phyloP scores from a whole-genome alignment of 2,888 invertebrate genomes.

The Drosophila emarginata region DNA sequence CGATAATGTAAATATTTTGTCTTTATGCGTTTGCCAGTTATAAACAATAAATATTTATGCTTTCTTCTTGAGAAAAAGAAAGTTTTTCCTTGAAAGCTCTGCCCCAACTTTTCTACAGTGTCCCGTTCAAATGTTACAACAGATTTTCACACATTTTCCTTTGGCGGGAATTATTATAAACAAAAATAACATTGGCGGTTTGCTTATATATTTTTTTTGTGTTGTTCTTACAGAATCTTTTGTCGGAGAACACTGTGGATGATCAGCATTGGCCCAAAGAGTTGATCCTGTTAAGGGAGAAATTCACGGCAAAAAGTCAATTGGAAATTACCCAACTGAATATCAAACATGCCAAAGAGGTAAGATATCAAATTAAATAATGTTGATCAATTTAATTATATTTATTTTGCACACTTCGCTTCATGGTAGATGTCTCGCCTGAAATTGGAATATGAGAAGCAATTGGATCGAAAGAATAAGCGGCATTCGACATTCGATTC shows the following conservation, averaged over 20 bases:
- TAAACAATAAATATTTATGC: slow-evolving; percentile 66
- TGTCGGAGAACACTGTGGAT: slow-evolving; percentile 87
- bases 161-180: not conserved
- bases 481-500: slow-evolving; percentile 82
- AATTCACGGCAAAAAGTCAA: slow-evolving; percentile 87
- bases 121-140: slow-evolving; percentile 41
- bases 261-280: slow-evolving; percentile 90
- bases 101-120: slow-evolving; percentile 15
- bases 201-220: slow-evolving; percentile 12
- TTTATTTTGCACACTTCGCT: not conserved
- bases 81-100: slow-evolving; percentile 8
- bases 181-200: slow-evolving; percentile 1
- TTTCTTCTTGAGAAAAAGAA: slow-evolving; percentile 24
- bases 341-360: slow-evolving; percentile 86
- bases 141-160: slow-evolving; percentile 39
- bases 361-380: slow-evolving; percentile 69
- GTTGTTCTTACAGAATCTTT: slow-evolving; percentile 85
- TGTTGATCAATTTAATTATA: not conserved
- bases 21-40: slow-evolving; percentile 23
- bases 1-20: slow-evolving; percentile 60
- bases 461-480: slow-evolving; percentile 81
- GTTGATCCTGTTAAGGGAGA: slow-evolving; percentile 88
- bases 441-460: slow-evolving; percentile 82
- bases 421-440: slow-evolving; percentile 81
- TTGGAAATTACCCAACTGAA: slow-evolving; percentile 85